Conservation (phyloP, 92 coral and sea anemone genomes). For the Porites evermanni region DNA sequence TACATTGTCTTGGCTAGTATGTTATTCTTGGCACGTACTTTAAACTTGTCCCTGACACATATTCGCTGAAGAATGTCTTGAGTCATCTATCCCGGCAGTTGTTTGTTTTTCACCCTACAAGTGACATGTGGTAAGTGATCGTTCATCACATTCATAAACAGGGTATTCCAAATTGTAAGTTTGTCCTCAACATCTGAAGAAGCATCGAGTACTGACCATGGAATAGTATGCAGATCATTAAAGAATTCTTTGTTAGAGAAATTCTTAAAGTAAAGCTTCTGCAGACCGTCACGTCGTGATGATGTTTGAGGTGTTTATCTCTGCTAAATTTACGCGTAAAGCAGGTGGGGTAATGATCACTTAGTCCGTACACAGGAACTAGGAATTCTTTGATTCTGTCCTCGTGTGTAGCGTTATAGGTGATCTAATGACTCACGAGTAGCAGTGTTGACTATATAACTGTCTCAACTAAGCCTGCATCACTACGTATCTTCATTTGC, state of each 20-base stretch:
- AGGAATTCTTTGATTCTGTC: not conserved
- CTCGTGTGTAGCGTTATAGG: too few species aligned
- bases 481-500: too few species aligned
- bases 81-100: not conserved
- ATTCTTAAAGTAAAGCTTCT: not conserved
- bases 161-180: not conserved
- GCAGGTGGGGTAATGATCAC: not conserved
- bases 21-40: not conserved
- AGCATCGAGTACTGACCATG: constrained; percentile 4
- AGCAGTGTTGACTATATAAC: too few species aligned
- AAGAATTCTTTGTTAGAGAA: not conserved
- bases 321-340: too few species aligned
- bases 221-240: not conserved
- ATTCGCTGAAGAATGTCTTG: not conserved
- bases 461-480: too few species aligned
- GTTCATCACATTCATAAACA: not conserved
- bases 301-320: not conserved
- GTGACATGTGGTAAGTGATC: not conserved
- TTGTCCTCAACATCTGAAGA: not conserved
- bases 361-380: not conserved
- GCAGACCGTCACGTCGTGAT: not conserved
- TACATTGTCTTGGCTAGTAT: not conserved
- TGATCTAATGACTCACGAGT: too few species aligned
- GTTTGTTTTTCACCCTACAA: not conserved
- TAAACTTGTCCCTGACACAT: not conserved